phyloP scores from a whole-genome alignment of 2,797 vertebrate genomes.

The Mus minutoides region DNA sequence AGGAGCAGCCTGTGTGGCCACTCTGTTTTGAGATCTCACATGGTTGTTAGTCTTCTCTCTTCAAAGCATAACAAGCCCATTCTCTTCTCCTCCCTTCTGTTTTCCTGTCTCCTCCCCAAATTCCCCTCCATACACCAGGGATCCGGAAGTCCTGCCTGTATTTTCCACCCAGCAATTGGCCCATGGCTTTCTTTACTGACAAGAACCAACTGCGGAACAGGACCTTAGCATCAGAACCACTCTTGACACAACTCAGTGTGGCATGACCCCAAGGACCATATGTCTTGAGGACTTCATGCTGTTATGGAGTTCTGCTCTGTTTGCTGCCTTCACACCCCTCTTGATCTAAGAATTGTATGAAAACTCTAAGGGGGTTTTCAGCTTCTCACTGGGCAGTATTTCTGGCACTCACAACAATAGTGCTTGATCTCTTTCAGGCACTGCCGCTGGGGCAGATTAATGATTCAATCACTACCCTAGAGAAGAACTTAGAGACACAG shows the following conservation, averaged over 20 bases:
- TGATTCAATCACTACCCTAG: neutral
- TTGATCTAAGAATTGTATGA: neutral
- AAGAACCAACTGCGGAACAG: neutral
- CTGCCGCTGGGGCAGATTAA: neutral
- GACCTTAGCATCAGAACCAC: neutral
- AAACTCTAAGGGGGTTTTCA: neutral
- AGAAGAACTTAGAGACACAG: neutral
- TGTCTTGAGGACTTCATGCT: neutral
- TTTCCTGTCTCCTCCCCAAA: neutral
- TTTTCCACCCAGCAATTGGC: neutral
- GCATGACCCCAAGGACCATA: neutral
- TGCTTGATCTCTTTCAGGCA: neutral
- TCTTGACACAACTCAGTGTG: neutral
- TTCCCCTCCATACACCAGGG: neutral
- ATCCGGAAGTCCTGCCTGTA: neutral
- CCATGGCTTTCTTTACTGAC: neutral
- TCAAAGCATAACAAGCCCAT: neutral
- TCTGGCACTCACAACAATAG: neutral
- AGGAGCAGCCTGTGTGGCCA: neutral
- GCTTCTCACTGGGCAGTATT: neutral
- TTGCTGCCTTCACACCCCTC: neutral
- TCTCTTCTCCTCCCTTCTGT: neutral
- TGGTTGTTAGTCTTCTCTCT: neutral
- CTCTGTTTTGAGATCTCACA: neutral
- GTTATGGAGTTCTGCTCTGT: neutral